Evolutionary conservation across 1,140 invertebrate genomes (phyloP).

Genomic region (Geopemphigus sp.): DNA sequence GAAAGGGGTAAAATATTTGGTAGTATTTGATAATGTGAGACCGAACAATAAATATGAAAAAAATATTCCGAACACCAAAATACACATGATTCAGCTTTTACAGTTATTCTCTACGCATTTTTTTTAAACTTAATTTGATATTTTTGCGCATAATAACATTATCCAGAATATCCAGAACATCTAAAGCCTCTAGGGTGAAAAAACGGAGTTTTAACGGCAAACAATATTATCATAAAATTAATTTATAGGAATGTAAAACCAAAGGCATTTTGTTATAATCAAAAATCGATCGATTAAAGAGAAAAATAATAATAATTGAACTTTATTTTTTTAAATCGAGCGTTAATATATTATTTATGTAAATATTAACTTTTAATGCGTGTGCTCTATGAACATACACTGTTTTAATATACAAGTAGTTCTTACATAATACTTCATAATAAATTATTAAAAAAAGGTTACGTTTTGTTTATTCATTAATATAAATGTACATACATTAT

Average conservation of each 20-base stretch:
- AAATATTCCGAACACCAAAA: slow-evolving; percentile 13
- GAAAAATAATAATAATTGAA: neutral
- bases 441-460: no score
- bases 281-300: slow-evolving; percentile 1
- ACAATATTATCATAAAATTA: slow-evolving; percentile 27
- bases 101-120: slow-evolving; percentile 18
- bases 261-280: neutral
- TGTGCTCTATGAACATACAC: no score
- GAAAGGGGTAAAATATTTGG: slow-evolving; percentile 13
- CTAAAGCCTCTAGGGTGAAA: neutral
- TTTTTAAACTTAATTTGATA: slow-evolving; percentile 36
- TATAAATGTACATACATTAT: no score
- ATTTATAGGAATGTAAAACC: neutral
- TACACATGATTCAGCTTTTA: slow-evolving; percentile 26
- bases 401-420: no score
- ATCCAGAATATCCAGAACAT: neutral
- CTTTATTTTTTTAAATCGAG: no score
- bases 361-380: neutral
- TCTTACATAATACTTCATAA: no score
- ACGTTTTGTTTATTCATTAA: no score
- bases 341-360: neutral
- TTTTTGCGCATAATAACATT: slow-evolving; percentile 20
- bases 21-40: slow-evolving; percentile 31
- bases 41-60: slow-evolving; percentile 28
- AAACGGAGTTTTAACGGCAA: slow-evolving; percentile 4